Evolutionary conservation across 2,888 invertebrate genomes (phyloP), one percentile per base, ranked within the genome.

Genomic region (Acanthococcus lagerstroemiae): DNA sequence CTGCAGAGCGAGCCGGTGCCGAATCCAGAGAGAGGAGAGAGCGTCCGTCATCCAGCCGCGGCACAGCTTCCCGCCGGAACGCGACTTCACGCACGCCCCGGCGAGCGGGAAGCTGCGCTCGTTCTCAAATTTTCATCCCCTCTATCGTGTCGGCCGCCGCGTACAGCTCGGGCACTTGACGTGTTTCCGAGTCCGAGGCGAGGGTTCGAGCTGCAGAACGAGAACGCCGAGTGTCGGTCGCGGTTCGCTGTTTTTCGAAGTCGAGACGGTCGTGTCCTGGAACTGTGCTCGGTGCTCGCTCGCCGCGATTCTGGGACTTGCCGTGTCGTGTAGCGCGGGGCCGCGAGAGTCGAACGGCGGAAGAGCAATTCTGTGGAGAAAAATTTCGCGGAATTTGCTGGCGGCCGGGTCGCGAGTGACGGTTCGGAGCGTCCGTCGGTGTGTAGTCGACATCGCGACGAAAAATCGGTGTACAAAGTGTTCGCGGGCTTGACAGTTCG

Each of bases 81-180:
- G 30, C 46, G 17, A 15, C 19, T 26, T 50, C 50, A 37, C 30
- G 26, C 54, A 15, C 37, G 54, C 21, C 27, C 21, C n/a, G 37
- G 37, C 12, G 12, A n/a, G 37, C 37, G 37, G 37, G 37, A 37
- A 37, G 37, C 37, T 37, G 12, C 37, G 37, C 56, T 6, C 48
- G 26, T 48, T 60, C 48, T 58, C 58, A 48, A 60, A 63, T 54
- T 63, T 63, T 54, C 63, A 52, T 52, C 63, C 63, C 63, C 54
- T 63, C 63, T 52, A 19, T 46, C 19, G 19, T 37, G 37, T 37
- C 12, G 5, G 19, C 27, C 54, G 50, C 37, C 24, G 52, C 44
- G 21, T 27, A 25, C 26, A n/a, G n/a, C n/a, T n/a, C n/a, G n/a
- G n/a, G n/a, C n/a, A n/a, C 27, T 55, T 27, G 27, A 17, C 37